Conservation (phyloP, 2,797 vertebrate species). For the Garrulus glandarius region DNA sequence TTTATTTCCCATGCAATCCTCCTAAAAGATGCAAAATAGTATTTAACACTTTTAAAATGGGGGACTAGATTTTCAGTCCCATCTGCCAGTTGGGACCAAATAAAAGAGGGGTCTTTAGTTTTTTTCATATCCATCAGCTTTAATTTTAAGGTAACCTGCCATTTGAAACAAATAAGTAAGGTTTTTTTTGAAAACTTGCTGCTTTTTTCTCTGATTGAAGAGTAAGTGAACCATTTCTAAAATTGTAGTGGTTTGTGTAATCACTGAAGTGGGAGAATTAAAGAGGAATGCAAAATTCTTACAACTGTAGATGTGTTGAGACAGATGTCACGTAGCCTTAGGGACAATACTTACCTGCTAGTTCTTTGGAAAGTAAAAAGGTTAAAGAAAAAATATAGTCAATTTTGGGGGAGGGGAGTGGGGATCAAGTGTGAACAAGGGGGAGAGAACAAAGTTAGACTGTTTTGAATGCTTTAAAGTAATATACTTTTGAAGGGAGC, state of each 20-base stretch:
- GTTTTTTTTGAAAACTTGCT: not conserved
- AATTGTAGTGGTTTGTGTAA: not conserved
- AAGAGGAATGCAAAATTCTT: not conserved
- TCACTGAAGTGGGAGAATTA: not conserved
- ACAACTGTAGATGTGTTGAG: not conserved
- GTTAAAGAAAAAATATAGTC: not conserved
- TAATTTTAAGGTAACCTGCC: not conserved
- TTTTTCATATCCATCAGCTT: not conserved
- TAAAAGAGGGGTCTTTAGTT: not conserved
- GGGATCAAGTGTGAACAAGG: not conserved
- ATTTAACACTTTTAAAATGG: not conserved
- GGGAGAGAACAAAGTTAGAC: not conserved
- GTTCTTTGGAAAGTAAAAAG: not conserved
- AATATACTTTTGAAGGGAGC: not conserved
- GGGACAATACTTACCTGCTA: not conserved
- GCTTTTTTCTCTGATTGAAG: not conserved
- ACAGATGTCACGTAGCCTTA: not conserved
- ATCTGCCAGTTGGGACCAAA: not conserved
- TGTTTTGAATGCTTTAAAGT: not conserved
- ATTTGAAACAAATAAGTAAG: not conserved
- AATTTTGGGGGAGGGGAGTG: fast-evolving
- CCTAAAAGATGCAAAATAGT: not conserved
- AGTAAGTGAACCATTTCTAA: not conserved
- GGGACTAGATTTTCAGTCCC: not conserved
- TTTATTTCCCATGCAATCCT: not conserved